Conservation (phyloP, 2,797 vertebrate genomes). For the Acrossocheilus fasciatus region DNA sequence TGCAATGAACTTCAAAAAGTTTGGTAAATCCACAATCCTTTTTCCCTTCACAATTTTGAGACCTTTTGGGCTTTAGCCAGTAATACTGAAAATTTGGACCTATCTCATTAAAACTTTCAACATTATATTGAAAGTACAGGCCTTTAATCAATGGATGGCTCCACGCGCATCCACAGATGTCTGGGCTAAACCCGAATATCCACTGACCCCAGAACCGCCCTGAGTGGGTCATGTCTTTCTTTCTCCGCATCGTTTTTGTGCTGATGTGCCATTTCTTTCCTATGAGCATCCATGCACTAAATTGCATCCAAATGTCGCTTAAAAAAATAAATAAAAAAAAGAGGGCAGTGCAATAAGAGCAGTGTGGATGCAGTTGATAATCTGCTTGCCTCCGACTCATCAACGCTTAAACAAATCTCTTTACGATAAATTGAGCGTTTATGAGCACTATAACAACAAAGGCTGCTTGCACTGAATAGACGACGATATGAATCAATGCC, state of each 20-base stretch:
- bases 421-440: background rate
- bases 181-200: conserved; percentile 13
- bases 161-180: background rate
- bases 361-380: conserved; percentile 22
- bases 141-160: conserved; percentile 5
- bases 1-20: background rate
- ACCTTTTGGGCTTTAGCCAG: background rate
- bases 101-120: background rate
- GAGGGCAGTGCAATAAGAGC: background rate
- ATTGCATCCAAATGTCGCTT: background rate
- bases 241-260: conserved; percentile 17
- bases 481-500: background rate
- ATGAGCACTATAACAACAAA: conserved; percentile 15
- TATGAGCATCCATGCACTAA: background rate
- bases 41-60: background rate
- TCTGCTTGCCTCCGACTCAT: background rate
- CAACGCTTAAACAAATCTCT: background rate
- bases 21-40: background rate
- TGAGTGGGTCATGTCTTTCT: background rate
- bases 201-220: conserved; percentile 28
- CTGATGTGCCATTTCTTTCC: conserved; percentile 17
- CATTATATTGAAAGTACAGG: background rate
- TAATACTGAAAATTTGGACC: no score
- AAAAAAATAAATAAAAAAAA: background rate
- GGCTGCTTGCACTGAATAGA: background rate